Evolutionary conservation across 1,140 invertebrate species (phyloP).

Genomic region (Mercenaria mercenaria): DNA sequence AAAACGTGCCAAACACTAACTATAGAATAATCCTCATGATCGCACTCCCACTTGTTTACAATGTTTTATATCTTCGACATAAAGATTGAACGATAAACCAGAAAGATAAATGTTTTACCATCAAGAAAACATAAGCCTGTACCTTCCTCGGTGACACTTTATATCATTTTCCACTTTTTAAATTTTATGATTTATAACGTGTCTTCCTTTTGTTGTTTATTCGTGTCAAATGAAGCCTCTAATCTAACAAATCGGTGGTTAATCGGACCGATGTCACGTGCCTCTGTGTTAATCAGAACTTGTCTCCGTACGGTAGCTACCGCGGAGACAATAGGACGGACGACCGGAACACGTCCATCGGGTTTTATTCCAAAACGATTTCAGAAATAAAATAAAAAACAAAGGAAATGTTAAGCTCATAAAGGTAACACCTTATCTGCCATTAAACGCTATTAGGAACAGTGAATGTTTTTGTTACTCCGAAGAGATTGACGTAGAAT

Average conservation of each 20-base stretch:
- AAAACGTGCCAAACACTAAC: background rate
- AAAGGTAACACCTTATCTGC: constrained; percentile 27
- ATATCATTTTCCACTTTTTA: constrained; percentile 7
- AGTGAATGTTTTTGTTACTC: constrained; percentile 7
- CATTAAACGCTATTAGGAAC: constrained; percentile 11
- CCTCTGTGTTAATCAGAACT: too few species aligned
- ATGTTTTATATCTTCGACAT: background rate
- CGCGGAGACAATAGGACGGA: background rate
- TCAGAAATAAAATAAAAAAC: background rate
- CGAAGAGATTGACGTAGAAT: background rate
- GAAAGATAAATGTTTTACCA: constrained; percentile 3
- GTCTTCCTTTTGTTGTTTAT: constrained; percentile 13
- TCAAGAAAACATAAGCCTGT: background rate
- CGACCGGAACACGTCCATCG: background rate
- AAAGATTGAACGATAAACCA: background rate
- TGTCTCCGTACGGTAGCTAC: too few species aligned
- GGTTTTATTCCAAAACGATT: background rate
- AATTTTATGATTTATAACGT: constrained; percentile 14
- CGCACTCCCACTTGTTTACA: background rate
- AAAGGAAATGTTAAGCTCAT: background rate
- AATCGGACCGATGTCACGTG: constrained; percentile 24
- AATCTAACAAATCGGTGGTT: constrained; percentile 30
- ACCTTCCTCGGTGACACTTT: background rate
- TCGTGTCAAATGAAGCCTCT: constrained; percentile 5
- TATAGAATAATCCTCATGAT: background rate